Evolutionary conservation across 2,797 vertebrate genomes (phyloP), one percentile per base, ranked within the genome.

Genomic region (Phataginus tetradactyla): DNA sequence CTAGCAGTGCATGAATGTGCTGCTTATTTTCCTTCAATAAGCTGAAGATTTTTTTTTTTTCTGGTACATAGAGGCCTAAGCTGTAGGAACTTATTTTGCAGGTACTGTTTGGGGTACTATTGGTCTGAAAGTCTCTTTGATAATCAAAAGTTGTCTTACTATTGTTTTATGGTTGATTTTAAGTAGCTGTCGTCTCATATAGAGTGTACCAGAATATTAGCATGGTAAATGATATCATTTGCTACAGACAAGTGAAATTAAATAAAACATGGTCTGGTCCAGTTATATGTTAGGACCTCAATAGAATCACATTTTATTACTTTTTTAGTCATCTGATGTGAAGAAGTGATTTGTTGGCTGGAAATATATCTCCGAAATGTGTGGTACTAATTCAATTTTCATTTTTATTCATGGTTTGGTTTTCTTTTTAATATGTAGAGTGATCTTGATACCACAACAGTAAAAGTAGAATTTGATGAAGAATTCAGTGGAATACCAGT

Each of bases 401-500:
- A 63, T 37, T 91, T 96, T 71, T 79, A 42, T 15, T 81, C 74
- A 94, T 97, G 49, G 39, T 96, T 53, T 91, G n/a, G 29, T 93
- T 86, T 85, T 91, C 86, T 96, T 94, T 88, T 97, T 23, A 87
- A 85, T 97, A 79, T 98, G 88, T 98, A 99, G 99, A 98, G 98
- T 53, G 99, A 99, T 92, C 91, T 98, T n/a, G 99, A 99, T 96
- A 94, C 98, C 75, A 51, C 98, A 59, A 97, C 97, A 37, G 97
- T 99, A 87, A 99, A 99, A 98, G 61, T 99, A 96, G 99, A 99
- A 98, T 99, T 99, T 98, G 99, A 99, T 92, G 99, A 99, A 21
- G 99, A 99, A n/a, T 98, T 99, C 97, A 97, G 98, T 96, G 98
- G 96, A 37, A 93, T 99, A 74, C 96, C 97, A 14, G 98, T 99